Evolutionary conservation across 2,888 invertebrate genomes (phyloP), one percentile per base, ranked within the genome.

Genomic region (Junonia oenone): DNA sequence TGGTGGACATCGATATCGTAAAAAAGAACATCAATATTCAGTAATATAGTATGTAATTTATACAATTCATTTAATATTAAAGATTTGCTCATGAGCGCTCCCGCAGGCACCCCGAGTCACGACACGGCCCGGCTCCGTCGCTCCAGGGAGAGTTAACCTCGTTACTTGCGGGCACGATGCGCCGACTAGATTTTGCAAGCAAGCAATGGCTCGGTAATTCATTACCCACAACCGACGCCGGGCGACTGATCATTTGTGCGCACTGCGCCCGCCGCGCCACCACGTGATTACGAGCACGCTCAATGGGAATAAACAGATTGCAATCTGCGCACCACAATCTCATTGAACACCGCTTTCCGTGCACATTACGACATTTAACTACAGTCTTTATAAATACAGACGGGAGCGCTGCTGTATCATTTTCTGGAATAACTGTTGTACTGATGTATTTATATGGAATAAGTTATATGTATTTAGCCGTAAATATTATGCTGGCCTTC

Each of bases 1-100:
- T 11, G 17, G 11, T 9, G 5, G 35, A 35, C 6, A 35, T 5
- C 6, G 13, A 14, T 13, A 35, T 35, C 6, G 4, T 13, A 13
- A 35, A 13, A 15, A 38, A 53, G 57, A 56, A 55, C 45, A 46
- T 29, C 26, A 26, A 29, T 19, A 8, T 40, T 31, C 26, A 22
- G 11, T 26, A 43, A 43, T 26, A n/a, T 43, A 43, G 5, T 8
- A 19, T 26, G 19, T 14, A 51, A 45, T 35, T 51, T 82, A 83
- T 81, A 78, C 75, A 71, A 74, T 71, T 76, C 74, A 76, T 81
- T 83, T 79, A 73, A 71, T 71, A 76, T 81, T n/a, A 81, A 83
- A 84, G 81, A 83, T 79, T 84, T 76, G 75, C 68, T 74, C 76
- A 72, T 78, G 81, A 82, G 73, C 75, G 78, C 79, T 83, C 80